A percentile compares a stretch with the other conserved stretches of the same genome.
Conservation (phyloP, 2,113 vertebrate genomes). For the Pseudorectes ferrugineus region DNA sequence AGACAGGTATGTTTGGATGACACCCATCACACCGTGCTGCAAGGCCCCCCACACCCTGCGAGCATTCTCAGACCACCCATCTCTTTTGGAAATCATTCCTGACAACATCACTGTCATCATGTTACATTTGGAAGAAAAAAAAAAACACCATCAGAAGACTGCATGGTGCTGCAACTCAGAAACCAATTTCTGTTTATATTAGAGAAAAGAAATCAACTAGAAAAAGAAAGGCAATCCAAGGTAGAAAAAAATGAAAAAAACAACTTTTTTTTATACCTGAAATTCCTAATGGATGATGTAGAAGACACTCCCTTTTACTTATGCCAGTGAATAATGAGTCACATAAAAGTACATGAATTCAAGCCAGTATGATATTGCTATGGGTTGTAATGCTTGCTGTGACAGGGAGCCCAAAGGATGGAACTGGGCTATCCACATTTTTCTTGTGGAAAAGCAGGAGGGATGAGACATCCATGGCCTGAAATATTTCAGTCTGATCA, state of each 20-base stretch:
- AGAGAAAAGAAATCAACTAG: background rate
- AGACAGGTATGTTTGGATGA: background rate
- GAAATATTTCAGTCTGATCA: background rate
- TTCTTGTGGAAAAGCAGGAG: background rate
- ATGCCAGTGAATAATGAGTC: conserved; percentile 18
- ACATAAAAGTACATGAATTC: conserved; percentile 7
- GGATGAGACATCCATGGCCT: background rate
- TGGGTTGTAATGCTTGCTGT: background rate
- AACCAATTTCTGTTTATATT: background rate
- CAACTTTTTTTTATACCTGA: background rate
- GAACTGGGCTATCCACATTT: background rate
- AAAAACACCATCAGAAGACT: background rate
- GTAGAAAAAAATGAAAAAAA: background rate
- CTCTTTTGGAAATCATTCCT: background rate
- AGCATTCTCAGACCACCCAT: background rate
- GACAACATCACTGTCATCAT: background rate
- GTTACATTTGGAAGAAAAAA: background rate
- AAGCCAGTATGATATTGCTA: background rate
- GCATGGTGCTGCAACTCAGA: background rate
- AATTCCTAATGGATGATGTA: conserved; percentile 35
- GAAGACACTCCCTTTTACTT: conserved; percentile 35
- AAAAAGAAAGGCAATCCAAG: background rate
- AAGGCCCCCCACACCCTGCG: background rate
- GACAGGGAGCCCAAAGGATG: background rate
- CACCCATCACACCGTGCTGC: background rate